These are phyloP conservation scores for Bombyx mandarina DNA, from an alignment of 1,140 invertebrate species.

Conservation along the genomic window DNA sequence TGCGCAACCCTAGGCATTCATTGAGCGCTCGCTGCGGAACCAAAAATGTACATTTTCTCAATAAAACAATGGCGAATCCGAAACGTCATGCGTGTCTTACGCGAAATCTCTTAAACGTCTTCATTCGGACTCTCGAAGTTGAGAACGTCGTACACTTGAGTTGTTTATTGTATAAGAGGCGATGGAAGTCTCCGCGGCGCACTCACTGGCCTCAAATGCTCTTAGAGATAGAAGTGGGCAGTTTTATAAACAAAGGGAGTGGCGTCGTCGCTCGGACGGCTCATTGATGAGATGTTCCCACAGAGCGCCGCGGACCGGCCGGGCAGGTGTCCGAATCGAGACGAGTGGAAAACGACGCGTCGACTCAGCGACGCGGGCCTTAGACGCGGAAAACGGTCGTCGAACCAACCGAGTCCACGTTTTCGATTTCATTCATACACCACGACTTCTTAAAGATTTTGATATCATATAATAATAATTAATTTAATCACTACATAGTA, in stretches of 20 bases:
- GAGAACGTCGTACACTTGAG: conserved; percentile 8
- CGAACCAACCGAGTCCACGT: conserved; percentile 19
- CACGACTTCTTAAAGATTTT: conserved; percentile 1
- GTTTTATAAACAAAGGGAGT: conserved; percentile 66
- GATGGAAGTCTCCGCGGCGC: conserved; percentile 26
- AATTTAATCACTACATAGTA: too few relatives aligned
- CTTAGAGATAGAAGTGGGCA: conserved; percentile 50
- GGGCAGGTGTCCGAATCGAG: conserved; percentile 41
- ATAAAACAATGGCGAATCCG: conserved; percentile 30
- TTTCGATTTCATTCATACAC: conserved; percentile 14
- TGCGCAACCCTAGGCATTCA: conserved; percentile 36
- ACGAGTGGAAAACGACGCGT: conserved; percentile 32
- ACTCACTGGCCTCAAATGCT: conserved; percentile 14
- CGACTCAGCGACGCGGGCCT: conserved; percentile 24
- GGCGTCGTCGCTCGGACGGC: conserved; percentile 47
- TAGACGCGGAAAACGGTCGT: conserved; percentile 25
- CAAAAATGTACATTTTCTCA: conserved; percentile 31
- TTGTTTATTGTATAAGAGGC: conserved; percentile 36
- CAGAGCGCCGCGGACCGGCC: conserved; percentile 36
- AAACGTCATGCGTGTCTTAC: conserved; percentile 20
- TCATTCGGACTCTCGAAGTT: conserved; percentile 13
- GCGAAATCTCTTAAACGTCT: conserved; percentile 20
- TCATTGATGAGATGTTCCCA: conserved; percentile 63
- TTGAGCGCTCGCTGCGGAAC: conserved; percentile 31
- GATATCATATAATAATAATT: not conserved